phyloP scores from a whole-genome alignment of 1,140 invertebrate species.

The Steinernema khuongi region DNA sequence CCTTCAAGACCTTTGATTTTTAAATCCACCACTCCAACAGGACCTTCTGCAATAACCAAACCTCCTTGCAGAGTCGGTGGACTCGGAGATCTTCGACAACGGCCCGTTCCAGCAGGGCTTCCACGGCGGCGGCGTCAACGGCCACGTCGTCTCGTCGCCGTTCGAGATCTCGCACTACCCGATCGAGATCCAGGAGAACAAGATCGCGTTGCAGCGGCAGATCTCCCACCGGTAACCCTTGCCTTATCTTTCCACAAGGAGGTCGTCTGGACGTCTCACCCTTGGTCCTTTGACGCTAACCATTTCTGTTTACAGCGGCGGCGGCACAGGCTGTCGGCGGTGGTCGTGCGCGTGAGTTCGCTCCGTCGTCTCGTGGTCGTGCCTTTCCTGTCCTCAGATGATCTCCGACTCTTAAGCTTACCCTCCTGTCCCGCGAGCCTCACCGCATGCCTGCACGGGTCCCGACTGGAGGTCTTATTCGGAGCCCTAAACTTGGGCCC shows the following conservation, averaged over 20 bases:
- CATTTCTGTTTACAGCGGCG: constrained; percentile 13
- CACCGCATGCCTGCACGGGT: no score
- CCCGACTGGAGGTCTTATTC: no score
- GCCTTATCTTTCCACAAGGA: background rate
- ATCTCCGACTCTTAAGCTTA: no score
- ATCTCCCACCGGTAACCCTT: constrained; percentile 48
- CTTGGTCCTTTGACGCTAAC: background rate
- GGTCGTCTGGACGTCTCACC: background rate
- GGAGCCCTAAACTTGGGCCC: background rate
- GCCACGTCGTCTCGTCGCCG: constrained; percentile 51
- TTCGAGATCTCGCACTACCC: constrained; percentile 56
- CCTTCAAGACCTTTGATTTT: constrained; percentile 11
- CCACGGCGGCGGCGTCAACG: constrained; percentile 23
- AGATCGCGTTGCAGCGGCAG: constrained; percentile 51
- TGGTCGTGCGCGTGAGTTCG: constrained; percentile 30
- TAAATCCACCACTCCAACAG: constrained; percentile 20
- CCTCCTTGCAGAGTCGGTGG: constrained; percentile 44
- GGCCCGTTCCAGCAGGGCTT: constrained; percentile 39
- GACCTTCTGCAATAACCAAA: constrained; percentile 12
- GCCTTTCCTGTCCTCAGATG: background rate
- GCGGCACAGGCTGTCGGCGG: constrained; percentile 21
- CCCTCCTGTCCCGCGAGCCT: no score
- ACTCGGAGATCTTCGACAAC: constrained; percentile 48
- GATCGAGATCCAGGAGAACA: constrained; percentile 53
- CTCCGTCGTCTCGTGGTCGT: constrained; percentile 15